Conservation (phyloP, 1,140 invertebrate genomes). For the Eufriesea mexicana region DNA sequence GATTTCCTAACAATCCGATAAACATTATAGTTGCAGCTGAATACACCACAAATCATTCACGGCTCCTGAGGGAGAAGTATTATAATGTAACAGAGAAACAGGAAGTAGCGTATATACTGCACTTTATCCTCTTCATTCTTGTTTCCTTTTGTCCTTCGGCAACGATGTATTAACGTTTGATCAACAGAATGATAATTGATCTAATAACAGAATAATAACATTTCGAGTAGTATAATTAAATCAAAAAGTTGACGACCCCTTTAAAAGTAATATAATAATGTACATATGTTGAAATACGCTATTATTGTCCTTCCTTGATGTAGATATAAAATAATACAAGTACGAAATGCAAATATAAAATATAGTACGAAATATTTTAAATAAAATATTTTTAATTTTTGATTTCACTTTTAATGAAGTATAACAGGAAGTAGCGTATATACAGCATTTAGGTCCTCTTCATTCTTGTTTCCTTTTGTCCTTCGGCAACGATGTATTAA, state of each 20-base stretch:
- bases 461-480: slow-evolving; percentile 3
- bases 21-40: slow-evolving; percentile 62
- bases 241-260: no score
- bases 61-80: slow-evolving; percentile 47
- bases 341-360: no score
- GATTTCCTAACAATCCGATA: slow-evolving; percentile 58
- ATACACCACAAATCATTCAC: slow-evolving; percentile 67
- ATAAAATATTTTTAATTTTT: no score
- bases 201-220: no score
- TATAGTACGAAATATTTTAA: no score
- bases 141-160: not conserved
- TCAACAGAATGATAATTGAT: no score
- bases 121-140: slow-evolving; percentile 24
- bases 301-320: no score
- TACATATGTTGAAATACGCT: no score
- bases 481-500: not conserved
- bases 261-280: no score
- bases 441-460: slow-evolving; percentile 14
- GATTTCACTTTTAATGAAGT: no score
- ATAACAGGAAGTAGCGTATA: slow-evolving; percentile 68
- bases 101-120: slow-evolving; percentile 64
- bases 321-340: no score
- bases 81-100: slow-evolving; percentile 71
- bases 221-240: no score
- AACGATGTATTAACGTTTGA: not conserved